Evolutionary conservation across 2,113 vertebrate species (phyloP).

Genomic region (Brienomyrus brachyistius): DNA sequence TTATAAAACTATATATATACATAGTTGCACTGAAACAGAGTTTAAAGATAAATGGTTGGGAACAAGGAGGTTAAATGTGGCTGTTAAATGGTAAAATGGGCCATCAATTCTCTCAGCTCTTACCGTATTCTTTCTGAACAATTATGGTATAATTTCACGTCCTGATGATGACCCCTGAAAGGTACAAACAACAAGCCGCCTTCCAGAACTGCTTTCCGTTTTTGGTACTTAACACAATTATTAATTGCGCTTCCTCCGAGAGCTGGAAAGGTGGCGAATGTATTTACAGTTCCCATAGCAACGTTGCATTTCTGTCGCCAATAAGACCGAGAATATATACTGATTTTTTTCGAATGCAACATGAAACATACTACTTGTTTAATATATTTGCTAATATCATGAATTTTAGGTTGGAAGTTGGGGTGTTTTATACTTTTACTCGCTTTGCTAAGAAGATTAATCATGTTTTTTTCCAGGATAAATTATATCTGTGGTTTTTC

Average conservation of each 20-base stretch:
- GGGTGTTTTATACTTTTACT: not conserved
- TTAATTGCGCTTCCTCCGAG: slow-evolving; percentile 72
- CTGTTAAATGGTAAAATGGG: slow-evolving; percentile 67
- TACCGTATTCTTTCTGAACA: slow-evolving; percentile 50
- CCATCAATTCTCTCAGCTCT: slow-evolving; percentile 49
- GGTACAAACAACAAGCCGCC: slow-evolving; percentile 51
- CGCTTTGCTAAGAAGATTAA: not conserved
- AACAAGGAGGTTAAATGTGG: slow-evolving; percentile 61
- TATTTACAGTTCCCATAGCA: slow-evolving; percentile 83
- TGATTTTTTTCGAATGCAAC: not conserved
- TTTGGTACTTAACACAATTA: slow-evolving; percentile 67
- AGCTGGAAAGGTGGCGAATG: slow-evolving; percentile 57
- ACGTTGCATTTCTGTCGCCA: slow-evolving; percentile 75
- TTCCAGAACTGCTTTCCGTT: slow-evolving; percentile 49
- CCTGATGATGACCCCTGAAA: slow-evolving; percentile 60
- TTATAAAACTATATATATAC: too few relatives aligned
- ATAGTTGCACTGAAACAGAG: slow-evolving; percentile 54
- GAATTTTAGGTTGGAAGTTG: not conserved
- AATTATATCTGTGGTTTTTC: not conserved
- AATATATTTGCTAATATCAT: not conserved
- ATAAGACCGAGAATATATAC: slow-evolving; percentile 54
- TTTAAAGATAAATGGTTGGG: slow-evolving; percentile 63
- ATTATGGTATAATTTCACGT: slow-evolving; percentile 56
- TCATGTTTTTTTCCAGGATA: not conserved
- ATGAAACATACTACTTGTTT: not conserved